Percentiles rank a stretch among this genome's conserved stretches.
These are phyloP conservation scores for Drosophila pandora DNA, from an alignment of 1,140 invertebrate genomes.

Conservation along the genomic window DNA sequence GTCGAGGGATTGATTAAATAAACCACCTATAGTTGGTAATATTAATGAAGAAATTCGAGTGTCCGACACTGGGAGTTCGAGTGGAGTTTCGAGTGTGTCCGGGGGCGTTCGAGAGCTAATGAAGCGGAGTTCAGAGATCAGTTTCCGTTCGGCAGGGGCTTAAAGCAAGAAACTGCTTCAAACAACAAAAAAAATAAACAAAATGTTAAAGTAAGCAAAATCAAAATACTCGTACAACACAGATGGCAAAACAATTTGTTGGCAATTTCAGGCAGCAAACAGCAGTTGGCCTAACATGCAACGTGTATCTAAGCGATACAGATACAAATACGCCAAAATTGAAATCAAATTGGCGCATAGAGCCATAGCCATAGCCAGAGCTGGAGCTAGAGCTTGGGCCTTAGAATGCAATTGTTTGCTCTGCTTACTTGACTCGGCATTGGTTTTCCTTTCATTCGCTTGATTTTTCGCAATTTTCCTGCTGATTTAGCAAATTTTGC, in stretches of 20 bases:
- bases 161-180: too few relatives aligned
- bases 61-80: constrained; percentile 21
- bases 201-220: constrained; percentile 5
- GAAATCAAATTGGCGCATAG: constrained; percentile 62
- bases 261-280: constrained; percentile 26
- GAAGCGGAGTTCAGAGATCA: constrained; percentile 28
- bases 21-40: constrained; percentile 34
- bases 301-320: constrained; percentile 33
- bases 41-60: constrained; percentile 61
- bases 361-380: neutral
- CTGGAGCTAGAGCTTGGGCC: too few relatives aligned
- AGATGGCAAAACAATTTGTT: constrained; percentile 50
- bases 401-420: constrained; percentile 25
- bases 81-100: constrained; percentile 12
- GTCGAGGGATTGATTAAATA: constrained; percentile 56
- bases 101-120: constrained; percentile 29
- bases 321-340: constrained; percentile 51
- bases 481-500: constrained; percentile 66
- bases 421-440: constrained; percentile 3
- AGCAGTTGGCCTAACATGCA: constrained; percentile 53
- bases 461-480: constrained; percentile 51
- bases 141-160: constrained; percentile 18
- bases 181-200: constrained; percentile 5
- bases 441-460: constrained; percentile 40
- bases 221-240: constrained; percentile 3